Conservation (phyloP, 2,797 vertebrate genomes). For the Pseudochromis fuscus region DNA sequence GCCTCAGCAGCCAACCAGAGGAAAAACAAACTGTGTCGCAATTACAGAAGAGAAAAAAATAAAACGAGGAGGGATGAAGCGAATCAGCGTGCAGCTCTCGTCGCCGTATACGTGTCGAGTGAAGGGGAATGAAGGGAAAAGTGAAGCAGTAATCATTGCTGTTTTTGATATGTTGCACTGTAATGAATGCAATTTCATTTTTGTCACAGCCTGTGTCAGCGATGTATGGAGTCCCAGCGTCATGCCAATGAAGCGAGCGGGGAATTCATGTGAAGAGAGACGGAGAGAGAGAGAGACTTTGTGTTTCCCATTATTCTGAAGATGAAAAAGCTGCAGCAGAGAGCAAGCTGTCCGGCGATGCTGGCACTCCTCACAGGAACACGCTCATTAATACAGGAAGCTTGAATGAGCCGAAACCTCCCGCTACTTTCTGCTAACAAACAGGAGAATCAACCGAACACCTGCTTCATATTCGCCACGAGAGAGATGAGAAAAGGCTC, state of each 20-base stretch:
- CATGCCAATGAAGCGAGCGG: constrained; percentile 48
- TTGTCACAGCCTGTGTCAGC: constrained; percentile 60
- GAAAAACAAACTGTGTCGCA: constrained; percentile 41
- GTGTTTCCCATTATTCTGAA: constrained; percentile 61
- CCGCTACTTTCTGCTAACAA: constrained; percentile 60
- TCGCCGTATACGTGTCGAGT: constrained; percentile 1
- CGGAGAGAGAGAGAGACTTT: constrained; percentile 39
- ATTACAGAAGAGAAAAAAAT: constrained; percentile 50
- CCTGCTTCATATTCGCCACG: constrained; percentile 63
- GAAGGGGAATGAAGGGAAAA: constrained; percentile 41
- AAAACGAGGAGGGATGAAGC: constrained; percentile 26
- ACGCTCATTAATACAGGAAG: constrained; percentile 66
- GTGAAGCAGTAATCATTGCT: constrained; percentile 39
- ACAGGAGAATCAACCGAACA: constrained; percentile 49
- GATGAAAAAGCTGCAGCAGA: constrained; percentile 61
- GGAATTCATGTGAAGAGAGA: constrained; percentile 51
- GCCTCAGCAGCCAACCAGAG: constrained; percentile 6
- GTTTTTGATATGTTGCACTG: constrained; percentile 45
- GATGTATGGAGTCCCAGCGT: constrained; percentile 26
- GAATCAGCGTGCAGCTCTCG: constrained; percentile 16
- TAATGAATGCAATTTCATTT: constrained; percentile 67
- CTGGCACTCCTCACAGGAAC: constrained; percentile 46
- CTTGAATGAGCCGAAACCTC: constrained; percentile 53
- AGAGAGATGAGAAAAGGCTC: constrained; percentile 33
- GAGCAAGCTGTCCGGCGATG: constrained; percentile 45